phyloP scores from a whole-genome alignment of 2,888 invertebrate species.

The Metalampra italica region DNA sequence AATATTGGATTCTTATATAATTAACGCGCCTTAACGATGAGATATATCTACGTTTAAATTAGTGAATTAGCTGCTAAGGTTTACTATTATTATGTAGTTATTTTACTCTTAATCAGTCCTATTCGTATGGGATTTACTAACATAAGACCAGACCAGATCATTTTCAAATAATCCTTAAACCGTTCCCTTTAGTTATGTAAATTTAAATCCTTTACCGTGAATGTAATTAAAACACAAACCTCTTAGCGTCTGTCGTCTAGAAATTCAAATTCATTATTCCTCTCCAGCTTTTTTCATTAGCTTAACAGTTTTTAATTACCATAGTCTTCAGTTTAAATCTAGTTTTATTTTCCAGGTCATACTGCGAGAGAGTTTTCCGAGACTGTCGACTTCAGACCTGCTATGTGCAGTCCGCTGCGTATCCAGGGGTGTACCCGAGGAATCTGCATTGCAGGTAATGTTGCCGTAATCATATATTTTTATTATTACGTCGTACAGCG shows the following conservation, averaged over 20 bases:
- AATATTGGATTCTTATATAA: too few relatives aligned
- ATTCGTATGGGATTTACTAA: too few relatives aligned
- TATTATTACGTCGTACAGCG: neutral
- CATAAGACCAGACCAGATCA: too few relatives aligned
- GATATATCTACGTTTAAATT: too few relatives aligned
- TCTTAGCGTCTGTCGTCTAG: neutral
- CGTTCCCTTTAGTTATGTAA: neutral
- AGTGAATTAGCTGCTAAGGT: too few relatives aligned
- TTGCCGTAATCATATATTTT: conserved; percentile 10
- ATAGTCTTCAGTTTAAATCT: neutral
- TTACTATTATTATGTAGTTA: too few relatives aligned
- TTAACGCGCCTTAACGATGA: too few relatives aligned
- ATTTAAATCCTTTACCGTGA: neutral
- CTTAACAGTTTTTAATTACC: neutral
- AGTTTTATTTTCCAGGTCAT: conserved; percentile 78
- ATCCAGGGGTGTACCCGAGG: conserved; percentile 94
- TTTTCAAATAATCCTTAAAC: neutral
- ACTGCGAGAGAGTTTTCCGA: conserved; percentile 92
- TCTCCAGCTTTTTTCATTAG: neutral
- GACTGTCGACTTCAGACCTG: conserved; percentile 94
- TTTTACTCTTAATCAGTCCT: too few relatives aligned
- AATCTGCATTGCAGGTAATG: conserved; percentile 88
- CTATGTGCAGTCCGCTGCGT: conserved; percentile 95
- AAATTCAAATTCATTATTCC: conserved; percentile 1
- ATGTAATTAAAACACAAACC: neutral